Evolutionary conservation across 2,797 vertebrate species (phyloP), one percentile per base, ranked within the genome.

Genomic region (Peromyscus nudipes): DNA sequence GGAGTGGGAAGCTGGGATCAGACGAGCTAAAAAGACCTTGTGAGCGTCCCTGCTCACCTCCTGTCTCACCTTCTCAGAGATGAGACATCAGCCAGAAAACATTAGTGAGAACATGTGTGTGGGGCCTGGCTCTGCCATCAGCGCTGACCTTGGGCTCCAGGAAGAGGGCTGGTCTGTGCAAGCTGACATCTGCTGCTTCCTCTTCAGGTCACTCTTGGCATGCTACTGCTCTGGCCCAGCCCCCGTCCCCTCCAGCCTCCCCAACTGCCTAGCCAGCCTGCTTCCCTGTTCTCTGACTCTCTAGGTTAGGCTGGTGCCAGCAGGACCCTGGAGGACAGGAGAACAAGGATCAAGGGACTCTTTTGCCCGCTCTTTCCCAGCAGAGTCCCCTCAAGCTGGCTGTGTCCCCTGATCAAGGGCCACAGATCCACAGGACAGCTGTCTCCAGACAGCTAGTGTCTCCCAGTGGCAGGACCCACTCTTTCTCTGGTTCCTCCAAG

Each of bases 121-220:
- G 31, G n/a, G 31, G 31, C 81, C 40, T n/a, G 46, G 27, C 43
- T 89, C 60, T 67, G 40, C 12, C 21, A 23, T 60, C 43, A 16
- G 40, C 0, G 4, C 64, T 84, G 95, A 89, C 92, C 62, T 67
- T 40, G 93, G 60, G n/a, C 5, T 34, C 16, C 12, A 67, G 55
- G 73, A 64, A 67, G 75, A 46, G 31, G 10, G 5, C 12, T 71
- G 4, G 29, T 55, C 73, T 12, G 12, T 37, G 46, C 3, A 8
- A 71, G 86, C 73, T n/a, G 67, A 87, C 77, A 80, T 69, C 89
- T 95, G 91, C 92, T 57, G n/a, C 67, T 23, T 67, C 86, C 52
- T 62, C 84, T 92, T 55, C 1, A 13, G 79, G 17, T 60, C 75
- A 52, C 87, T 83, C 83, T 60, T 9, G 57, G n/a, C 75, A 12